Conservation (phyloP, 2,113 vertebrate species). For the Nothobranchius furzeri region DNA sequence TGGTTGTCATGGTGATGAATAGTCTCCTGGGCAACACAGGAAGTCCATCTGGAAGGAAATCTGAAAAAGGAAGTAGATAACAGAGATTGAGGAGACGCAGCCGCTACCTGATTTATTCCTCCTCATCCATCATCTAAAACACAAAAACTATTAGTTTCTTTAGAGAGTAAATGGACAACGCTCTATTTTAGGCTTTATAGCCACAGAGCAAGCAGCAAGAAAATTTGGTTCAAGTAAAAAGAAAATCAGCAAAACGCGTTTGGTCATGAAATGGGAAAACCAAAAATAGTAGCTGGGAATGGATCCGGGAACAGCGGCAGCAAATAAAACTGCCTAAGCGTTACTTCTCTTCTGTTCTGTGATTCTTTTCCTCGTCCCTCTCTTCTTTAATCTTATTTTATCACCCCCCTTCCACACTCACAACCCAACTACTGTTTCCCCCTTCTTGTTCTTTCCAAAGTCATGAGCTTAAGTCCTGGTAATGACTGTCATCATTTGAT, state of each 20-base stretch:
- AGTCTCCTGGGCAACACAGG: conserved; percentile 69
- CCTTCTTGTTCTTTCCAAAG: conserved; percentile 13
- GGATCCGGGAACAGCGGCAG: conserved; percentile 12
- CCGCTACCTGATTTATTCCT: conserved; percentile 52
- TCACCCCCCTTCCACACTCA: neutral
- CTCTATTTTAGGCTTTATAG: conserved; percentile 36
- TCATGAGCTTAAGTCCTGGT: conserved; percentile 38
- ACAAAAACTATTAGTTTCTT: conserved; percentile 35
- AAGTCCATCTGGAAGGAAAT: conserved; percentile 70
- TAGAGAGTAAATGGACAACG: conserved; percentile 25
- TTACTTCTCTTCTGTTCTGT: conserved; percentile 5
- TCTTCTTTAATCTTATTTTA: neutral
- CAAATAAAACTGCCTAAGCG: conserved; percentile 26
- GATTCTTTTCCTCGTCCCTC: neutral
- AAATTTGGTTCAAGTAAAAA: conserved; percentile 12
- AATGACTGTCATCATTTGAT: conserved; percentile 37
- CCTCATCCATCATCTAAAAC: conserved; percentile 57
- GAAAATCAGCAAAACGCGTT: conserved; percentile 31
- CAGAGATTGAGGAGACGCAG: conserved; percentile 51
- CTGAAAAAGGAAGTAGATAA: conserved; percentile 69
- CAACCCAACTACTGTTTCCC: neutral
- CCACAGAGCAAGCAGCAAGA: conserved; percentile 20
- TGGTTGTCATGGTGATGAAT: conserved; percentile 74
- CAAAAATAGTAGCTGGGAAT: conserved; percentile 43
- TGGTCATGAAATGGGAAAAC: conserved; percentile 36